Base-by-base conservation (phyloP, 2,113 vertebrate genomes). In the Conger conger region DNA sequence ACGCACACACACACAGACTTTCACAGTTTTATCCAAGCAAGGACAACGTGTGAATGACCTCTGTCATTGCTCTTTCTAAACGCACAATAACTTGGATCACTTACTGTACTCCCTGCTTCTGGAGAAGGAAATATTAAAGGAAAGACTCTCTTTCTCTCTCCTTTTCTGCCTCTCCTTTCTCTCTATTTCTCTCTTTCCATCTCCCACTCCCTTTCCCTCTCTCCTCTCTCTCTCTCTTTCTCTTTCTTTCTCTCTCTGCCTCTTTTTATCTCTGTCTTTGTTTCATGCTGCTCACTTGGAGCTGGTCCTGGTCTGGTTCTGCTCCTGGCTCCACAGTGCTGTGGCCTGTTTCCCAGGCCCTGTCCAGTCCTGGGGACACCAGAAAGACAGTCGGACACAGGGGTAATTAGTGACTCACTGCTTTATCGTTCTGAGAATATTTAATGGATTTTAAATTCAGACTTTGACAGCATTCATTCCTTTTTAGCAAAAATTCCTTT, bases 271-370 rank as follows among this genome's bases (percentile, higher is more conserved):
- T 30, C n/a, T 81, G 3, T 42, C 40, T 35, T 76, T 50, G n/a
- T 45, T 84, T 42, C 18, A 54, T 23, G 77, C 81, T 23, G 77
- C 81, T 82, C 38, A 82, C 85, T 9, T 77, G 80, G 18, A 30
- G 33, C 6, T 38, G 11, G 27, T 82, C 73, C 9, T 86, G 45
- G 79, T 42, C 54, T 20, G 63, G n/a, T 18, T 57, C 42, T 36
- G 42, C 15, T 18, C 37, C 76, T 37, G 53, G 83, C 7, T 15
- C 53, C 4, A 16, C 38, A 18, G 50, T 45, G n/a, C 20, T 36
- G n/a, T 54, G 85, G 42, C 82, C 23, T 63, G 68, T 60, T n/a
- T 79, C 53, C 73, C 85, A 82, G 6, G 18, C 42, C 7, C 80
- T 50, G 30, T 79, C 76, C 20, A n/a, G 11, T 63, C 81, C 81